Base-by-base conservation (phyloP, 2,888 invertebrate species). In the Carcina quercana region DNA sequence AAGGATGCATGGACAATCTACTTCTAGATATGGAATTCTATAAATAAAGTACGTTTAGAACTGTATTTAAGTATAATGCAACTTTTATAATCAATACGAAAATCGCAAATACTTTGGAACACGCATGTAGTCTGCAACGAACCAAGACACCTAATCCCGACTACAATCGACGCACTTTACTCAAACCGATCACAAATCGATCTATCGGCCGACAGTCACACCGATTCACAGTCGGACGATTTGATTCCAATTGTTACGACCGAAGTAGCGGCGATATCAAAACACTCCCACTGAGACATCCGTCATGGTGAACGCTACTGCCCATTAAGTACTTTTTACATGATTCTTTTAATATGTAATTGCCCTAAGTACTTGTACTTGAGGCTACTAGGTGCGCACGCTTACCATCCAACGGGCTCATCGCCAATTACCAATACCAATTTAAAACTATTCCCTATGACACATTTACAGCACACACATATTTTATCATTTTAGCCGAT, bases 151-250 rank as follows among this genome's bases (percentile, higher is more conserved):
- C 21, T 29, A 25, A 22, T 12, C 33, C 47, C 38, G 12, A 12
- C 35, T 44, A 42, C 29, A 42, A 33, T 37, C 32, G 38, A 35
- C 27, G 39, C 50, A 59, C 59, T 65, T 59, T 57, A 65, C 59
- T n/a, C n/a, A n/a, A n/a, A 60, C 49, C 52, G 51, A 59, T 64
- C 58, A 67, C 61, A 67, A 69, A 73, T 72, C 68, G 70, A 74
- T 68, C 58, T 50, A 53, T 45, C 44, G 44, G 48, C 43, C 45
- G 48, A 52, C 50, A 45, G 62, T 73, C 59, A 58, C 53, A 64
- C 61, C 65, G 70, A 66, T 66, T 68, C 58, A 60, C 57, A 56
- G 58, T 54, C 50, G 52, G 47, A 50, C 60, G 65, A 65, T 69
- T 63, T 68, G 71, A 68, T 70, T 66, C 62, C 51, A 64, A 70